A percentile compares a stretch with the other conserved stretches of the same genome.
Evolutionary conservation across 2,888 invertebrate genomes (phyloP).

Genomic region (Drosophila yooni): DNA sequence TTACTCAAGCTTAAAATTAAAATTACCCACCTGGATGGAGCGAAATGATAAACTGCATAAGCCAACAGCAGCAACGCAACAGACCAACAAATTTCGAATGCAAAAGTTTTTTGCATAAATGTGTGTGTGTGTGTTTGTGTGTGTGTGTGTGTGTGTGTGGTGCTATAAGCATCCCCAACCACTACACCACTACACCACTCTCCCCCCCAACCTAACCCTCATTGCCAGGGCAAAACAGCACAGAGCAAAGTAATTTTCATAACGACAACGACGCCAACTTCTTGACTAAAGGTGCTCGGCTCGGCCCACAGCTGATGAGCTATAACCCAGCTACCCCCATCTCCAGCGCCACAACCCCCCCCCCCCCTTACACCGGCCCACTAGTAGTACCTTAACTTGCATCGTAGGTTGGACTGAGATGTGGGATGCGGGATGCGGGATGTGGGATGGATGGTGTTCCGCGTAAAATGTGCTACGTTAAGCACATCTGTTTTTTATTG

Average conservation of each 20-base stretch:
- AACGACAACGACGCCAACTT: conserved; percentile 75
- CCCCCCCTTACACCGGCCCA: not conserved
- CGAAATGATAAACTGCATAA: conserved; percentile 82
- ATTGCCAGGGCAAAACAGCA: conserved; percentile 44
- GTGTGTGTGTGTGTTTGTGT: too few relatives aligned
- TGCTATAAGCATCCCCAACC: conserved; percentile 1
- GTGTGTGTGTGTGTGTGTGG: conserved; percentile 13
- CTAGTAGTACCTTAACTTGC: conserved; percentile 27
- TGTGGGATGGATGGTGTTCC: conserved; percentile 3
- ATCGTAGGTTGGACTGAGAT: not conserved
- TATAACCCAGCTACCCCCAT: conserved; percentile 36
- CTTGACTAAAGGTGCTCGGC: conserved; percentile 68
- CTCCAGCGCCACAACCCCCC: not conserved
- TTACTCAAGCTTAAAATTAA: conserved; percentile 83
- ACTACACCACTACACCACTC: not conserved
- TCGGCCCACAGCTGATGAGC: conserved; percentile 62
- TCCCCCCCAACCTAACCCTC: not conserved
- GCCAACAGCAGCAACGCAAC: conserved; percentile 62
- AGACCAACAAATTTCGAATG: conserved; percentile 76
- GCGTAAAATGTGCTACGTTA: conserved; percentile 81
- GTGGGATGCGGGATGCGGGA: not conserved
- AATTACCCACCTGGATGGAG: conserved; percentile 77
- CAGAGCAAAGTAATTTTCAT: conserved; percentile 81
- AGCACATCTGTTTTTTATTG: conserved; percentile 84
- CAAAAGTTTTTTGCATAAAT: conserved; percentile 75